Conservation (phyloP, 2,113 vertebrate species). For the Rhipidura dahli region DNA sequence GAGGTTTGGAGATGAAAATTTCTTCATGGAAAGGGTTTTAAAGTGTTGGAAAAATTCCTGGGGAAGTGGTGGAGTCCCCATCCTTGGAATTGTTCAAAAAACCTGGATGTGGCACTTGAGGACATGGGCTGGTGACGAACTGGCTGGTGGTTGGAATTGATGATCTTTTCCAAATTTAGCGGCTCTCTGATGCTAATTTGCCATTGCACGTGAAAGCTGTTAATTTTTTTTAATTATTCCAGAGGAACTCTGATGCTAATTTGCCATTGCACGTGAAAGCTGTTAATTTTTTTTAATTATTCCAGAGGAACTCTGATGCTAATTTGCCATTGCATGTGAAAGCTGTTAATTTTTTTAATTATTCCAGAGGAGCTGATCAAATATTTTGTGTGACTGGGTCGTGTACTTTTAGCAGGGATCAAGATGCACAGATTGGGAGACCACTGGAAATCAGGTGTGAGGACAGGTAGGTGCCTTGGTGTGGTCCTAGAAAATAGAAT, state of each 20-base stretch:
- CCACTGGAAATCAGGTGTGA: background rate
- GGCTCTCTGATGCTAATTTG: background rate
- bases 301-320: background rate
- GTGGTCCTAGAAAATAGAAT: background rate
- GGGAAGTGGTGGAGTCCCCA: background rate
- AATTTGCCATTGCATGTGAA: background rate
- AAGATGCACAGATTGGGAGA: background rate
- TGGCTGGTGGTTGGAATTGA: background rate
- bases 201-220: background rate
- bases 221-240: background rate
- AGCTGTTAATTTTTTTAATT: background rate
- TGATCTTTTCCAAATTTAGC: background rate
- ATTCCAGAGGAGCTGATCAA: background rate
- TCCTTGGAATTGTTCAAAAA: background rate
- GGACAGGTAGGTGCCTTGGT: background rate
- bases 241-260: too few species aligned
- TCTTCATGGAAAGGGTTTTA: background rate
- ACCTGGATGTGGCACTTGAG: background rate
- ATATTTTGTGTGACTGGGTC: background rate
- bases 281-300: background rate
- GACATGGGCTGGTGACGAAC: background rate
- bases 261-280: background rate
- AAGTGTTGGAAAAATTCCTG: background rate
- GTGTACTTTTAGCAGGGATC: rapidly evolving
- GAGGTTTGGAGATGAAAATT: background rate